phyloP scores from a whole-genome alignment of 2,113 vertebrate genomes.

The Pimephales promelas region DNA sequence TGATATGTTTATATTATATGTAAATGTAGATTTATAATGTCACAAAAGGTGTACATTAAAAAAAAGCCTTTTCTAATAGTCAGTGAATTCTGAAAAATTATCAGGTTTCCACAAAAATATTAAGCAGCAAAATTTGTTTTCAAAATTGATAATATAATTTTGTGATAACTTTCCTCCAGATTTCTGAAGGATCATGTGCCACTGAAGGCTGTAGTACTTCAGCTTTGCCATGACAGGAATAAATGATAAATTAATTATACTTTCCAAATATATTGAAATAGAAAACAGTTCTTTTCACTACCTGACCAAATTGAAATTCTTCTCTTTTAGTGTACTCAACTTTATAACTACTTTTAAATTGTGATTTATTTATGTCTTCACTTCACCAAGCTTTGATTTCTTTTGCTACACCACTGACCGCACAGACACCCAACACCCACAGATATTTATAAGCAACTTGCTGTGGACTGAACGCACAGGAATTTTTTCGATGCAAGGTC shows the following conservation, averaged over 20 bases:
- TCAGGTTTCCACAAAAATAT: background rate
- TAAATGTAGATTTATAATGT: too few species aligned
- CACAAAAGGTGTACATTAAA: too few species aligned
- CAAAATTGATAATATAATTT: background rate
- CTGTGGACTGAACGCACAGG: background rate
- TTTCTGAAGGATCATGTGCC: background rate
- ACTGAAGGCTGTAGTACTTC: background rate
- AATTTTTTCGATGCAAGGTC: background rate
- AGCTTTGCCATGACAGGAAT: background rate
- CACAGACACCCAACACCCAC: conserved; percentile 22
- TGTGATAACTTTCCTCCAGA: too few species aligned
- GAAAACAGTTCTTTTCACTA: background rate
- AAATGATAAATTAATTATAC: too few species aligned
- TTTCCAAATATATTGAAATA: background rate
- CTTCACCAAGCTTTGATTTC: background rate
- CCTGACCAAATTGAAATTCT: conserved; percentile 3
- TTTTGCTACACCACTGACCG: conserved; percentile 17
- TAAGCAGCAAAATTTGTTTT: background rate
- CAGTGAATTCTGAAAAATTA: background rate
- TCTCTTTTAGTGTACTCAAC: background rate
- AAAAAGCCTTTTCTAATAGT: too few species aligned
- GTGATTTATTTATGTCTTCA: background rate
- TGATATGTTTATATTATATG: too few species aligned
- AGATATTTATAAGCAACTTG: conserved; percentile 5
- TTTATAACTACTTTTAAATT: background rate